These are phyloP conservation scores for Leucophenga maculata DNA, from an alignment of 2,888 invertebrate genomes.

Conservation along the genomic window DNA sequence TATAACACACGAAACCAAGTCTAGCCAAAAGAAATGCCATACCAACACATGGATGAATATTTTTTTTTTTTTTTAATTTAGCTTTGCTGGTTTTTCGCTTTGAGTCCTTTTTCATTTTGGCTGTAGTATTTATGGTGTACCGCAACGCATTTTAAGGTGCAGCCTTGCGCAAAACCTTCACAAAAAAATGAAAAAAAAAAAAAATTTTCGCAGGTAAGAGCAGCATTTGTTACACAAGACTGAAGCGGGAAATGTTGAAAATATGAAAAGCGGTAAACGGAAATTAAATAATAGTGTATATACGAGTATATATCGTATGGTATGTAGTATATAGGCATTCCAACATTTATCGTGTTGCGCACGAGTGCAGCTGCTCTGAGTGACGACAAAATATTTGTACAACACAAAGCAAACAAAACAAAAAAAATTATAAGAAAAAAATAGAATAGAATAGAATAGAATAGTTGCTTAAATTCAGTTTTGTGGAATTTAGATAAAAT, in stretches of 20 bases:
- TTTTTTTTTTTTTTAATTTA: slow-evolving; percentile 4
- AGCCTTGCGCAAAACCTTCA: slow-evolving; percentile 18
- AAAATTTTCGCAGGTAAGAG: background rate
- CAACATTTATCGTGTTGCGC: no score
- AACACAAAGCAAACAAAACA: no score
- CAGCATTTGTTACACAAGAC: no score
- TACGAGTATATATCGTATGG: no score
- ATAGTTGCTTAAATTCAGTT: no score
- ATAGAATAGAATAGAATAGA: no score
- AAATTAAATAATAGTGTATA: slow-evolving; percentile 19
- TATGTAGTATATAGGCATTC: no score
- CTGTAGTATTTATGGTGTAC: slow-evolving; percentile 4
- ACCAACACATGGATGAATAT: slow-evolving; percentile 5
- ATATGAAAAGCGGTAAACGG: slow-evolving; percentile 20
- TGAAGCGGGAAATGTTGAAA: background rate
- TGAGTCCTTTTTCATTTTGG: slow-evolving; percentile 2
- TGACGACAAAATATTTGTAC: no score
- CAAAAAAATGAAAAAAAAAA: slow-evolving; percentile 3
- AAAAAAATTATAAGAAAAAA: no score
- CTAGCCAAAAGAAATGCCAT: slow-evolving; percentile 14
- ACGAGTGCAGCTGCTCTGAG: no score
- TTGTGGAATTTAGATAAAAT: no score
- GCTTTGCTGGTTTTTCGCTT: background rate
- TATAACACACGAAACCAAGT: background rate
- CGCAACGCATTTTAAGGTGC: slow-evolving; percentile 23